Evolutionary conservation across 2,888 invertebrate genomes (phyloP), one percentile per base, ranked within the genome.

Genomic region (Syrphus vitripennis): DNA sequence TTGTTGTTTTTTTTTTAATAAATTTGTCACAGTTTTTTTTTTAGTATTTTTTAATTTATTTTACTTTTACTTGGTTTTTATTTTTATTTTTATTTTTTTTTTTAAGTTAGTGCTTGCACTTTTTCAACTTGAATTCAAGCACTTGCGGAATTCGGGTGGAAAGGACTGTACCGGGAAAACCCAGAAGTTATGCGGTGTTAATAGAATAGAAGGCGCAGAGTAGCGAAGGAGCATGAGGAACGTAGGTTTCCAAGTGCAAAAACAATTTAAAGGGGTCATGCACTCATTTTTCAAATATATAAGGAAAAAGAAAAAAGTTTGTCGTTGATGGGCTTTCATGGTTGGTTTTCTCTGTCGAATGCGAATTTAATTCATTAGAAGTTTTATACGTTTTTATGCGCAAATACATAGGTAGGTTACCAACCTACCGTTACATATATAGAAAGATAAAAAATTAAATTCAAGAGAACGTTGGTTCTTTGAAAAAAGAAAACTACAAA

Each of bases 1-100:
- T 55, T 29, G 12, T 7, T 70, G 45, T 55, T n/a, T 26, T 42
- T 48, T 57, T 80, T 67, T 75, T 26, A 19, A 45, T 53, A 61
- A 81, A 86, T 74, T 82, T 82, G 86, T 82, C 81, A 82, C 86
- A 86, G 69, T 86, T 82, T 57, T 45, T 70, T 50, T 70, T 81
- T 72, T 48, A 26, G n/a, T 50, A 67, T 26, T 71, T 24, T 48
- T 50, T 14, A 24, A 9, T 79, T 34, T 69, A 37, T 53, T 55
- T 50, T 70, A n/a, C 69, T 69, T 69, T 75, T 42, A 40, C n/a
- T 55, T 53, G n/a, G 26, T 53, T 76, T 69, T 55, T 55, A 4
- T 55, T 55, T 55, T 29, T 29, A 31, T 29, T 31, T 29, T 37
- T n/a, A n/a, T 3, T 55, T 55, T 55, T 29, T 29, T 55, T 29